Percentiles rank a stretch among this genome's conserved stretches.
Conservation (phyloP, 2,888 invertebrate species). For the Meloe dianella region DNA sequence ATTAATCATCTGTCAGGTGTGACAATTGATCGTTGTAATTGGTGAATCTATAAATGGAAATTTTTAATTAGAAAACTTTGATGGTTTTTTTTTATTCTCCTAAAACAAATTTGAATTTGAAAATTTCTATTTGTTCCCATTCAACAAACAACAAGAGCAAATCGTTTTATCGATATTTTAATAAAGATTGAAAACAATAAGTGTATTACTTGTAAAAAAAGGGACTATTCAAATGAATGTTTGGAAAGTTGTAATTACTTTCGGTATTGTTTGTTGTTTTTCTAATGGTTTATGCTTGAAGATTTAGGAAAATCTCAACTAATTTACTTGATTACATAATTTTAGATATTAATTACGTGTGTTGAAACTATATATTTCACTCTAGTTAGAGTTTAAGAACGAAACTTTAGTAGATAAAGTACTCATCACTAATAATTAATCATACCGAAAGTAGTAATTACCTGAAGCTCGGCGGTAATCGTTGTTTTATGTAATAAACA, state of each 20-base stretch:
- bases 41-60: neutral
- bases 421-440: neutral
- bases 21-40: neutral
- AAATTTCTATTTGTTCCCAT: too few relatives aligned
- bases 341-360: neutral
- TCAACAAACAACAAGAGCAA: neutral
- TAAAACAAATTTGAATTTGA: neutral
- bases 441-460: neutral
- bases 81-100: neutral
- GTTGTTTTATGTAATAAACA: neutral
- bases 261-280: neutral
- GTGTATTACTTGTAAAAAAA: too few relatives aligned
- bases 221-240: neutral
- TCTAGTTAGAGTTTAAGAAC: neutral
- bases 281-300: neutral
- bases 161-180: neutral
- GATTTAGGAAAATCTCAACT: neutral
- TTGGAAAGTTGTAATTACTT: neutral
- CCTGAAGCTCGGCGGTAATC: neutral
- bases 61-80: constrained; percentile 1
- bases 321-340: neutral
- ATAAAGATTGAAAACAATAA: neutral
- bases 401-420: neutral
- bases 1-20: constrained; percentile 1
- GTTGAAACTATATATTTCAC: neutral